These are phyloP conservation scores for Ascaphus truei DNA, from an alignment of 2,113 vertebrate species.

Conservation along the genomic window DNA sequence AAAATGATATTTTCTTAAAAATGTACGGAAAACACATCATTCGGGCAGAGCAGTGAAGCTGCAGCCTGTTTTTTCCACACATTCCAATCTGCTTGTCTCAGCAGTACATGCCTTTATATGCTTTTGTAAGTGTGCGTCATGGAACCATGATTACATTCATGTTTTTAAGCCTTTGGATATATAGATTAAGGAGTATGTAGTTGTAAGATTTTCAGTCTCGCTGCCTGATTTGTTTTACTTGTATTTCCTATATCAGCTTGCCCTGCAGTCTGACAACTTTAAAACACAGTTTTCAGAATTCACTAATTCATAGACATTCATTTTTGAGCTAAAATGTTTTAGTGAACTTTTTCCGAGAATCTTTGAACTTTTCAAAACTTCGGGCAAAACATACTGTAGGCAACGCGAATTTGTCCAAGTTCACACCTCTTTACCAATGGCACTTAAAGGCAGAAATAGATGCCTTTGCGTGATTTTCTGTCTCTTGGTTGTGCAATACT, in stretches of 20 bases:
- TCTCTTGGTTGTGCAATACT: too few relatives aligned
- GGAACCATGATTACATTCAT: background rate
- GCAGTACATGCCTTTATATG: background rate
- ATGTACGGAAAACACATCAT: background rate
- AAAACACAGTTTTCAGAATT: background rate
- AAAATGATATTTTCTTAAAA: too few relatives aligned
- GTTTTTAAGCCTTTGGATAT: background rate
- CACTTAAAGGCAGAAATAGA: too few relatives aligned
- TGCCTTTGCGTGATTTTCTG: too few relatives aligned
- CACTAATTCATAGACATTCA: background rate
- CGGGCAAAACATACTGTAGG: too few relatives aligned
- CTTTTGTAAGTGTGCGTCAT: background rate
- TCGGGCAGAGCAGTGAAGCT: slow-evolving; percentile 3
- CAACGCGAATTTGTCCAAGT: too few relatives aligned
- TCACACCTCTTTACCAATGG: too few relatives aligned
- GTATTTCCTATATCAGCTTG: background rate
- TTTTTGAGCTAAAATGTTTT: too few relatives aligned
- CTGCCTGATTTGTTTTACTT: background rate
- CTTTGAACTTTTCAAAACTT: too few relatives aligned
- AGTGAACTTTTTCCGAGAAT: too few relatives aligned
- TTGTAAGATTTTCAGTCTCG: too few relatives aligned
- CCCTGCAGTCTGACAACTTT: background rate
- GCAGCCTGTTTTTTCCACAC: slow-evolving; percentile 12
- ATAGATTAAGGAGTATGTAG: background rate
- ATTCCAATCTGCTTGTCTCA: slow-evolving; percentile 2